Percentiles rank a stretch among this genome's conserved stretches.
Evolutionary conservation across 2,113 vertebrate species (phyloP).

Genomic region (Prinia subflava): DNA sequence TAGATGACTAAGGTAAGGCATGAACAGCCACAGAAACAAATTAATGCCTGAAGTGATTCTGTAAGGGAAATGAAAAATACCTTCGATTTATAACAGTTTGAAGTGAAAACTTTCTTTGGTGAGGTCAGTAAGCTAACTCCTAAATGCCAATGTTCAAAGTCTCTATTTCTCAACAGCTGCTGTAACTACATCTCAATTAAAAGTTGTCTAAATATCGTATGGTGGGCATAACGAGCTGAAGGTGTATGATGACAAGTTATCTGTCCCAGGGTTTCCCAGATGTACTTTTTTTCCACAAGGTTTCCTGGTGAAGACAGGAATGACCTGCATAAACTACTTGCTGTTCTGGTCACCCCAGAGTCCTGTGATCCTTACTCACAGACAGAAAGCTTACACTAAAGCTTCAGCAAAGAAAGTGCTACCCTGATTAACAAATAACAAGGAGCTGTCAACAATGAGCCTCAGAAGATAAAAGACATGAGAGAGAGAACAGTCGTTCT

Average conservation of each 20-base stretch:
- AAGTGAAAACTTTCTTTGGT: background rate
- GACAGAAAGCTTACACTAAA: background rate
- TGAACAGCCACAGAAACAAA: background rate
- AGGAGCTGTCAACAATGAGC: background rate
- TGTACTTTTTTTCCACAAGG: background rate
- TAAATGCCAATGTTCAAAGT: background rate
- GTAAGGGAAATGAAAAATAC: background rate
- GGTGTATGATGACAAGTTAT: background rate
- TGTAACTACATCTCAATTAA: background rate
- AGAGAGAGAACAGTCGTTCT: accelerated
- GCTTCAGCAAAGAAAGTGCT: background rate
- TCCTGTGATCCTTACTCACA: background rate
- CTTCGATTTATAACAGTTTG: background rate
- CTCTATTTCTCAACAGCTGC: background rate
- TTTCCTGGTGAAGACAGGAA: background rate
- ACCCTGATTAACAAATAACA: background rate
- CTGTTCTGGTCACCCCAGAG: background rate
- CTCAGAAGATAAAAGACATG: background rate
- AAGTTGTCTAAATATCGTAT: background rate
- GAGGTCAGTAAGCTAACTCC: background rate
- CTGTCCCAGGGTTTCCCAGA: background rate
- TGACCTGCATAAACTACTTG: background rate
- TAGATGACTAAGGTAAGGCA: background rate
- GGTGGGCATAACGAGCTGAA: background rate
- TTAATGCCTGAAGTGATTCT: background rate